Evolutionary conservation across 2,113 vertebrate genomes (phyloP).

Genomic region (Podilymbus podiceps): DNA sequence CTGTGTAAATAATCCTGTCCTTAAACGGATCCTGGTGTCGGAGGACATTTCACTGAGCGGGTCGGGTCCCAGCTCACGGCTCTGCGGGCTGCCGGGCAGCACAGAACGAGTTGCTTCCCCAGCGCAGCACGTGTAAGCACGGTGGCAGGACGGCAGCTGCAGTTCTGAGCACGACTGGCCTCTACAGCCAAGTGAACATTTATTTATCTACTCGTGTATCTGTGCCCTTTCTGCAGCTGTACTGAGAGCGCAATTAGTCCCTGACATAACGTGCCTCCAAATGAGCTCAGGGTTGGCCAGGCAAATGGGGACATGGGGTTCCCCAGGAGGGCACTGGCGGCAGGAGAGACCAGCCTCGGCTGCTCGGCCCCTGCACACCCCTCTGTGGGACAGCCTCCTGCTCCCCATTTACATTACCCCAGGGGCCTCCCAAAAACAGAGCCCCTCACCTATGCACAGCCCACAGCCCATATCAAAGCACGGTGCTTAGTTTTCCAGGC

Average conservation of each 20-base stretch:
- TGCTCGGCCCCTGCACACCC: rapidly evolving
- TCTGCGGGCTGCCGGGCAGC: background rate
- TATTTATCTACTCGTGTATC: background rate
- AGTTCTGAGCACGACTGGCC: background rate
- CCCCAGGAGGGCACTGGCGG: rapidly evolving
- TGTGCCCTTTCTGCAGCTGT: background rate
- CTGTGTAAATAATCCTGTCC: background rate
- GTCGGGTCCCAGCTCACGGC: rapidly evolving
- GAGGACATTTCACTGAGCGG: background rate
- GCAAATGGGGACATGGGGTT: background rate
- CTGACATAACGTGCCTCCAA: background rate
- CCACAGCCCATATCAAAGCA: background rate
- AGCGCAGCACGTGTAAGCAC: rapidly evolving
- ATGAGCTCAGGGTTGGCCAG: background rate
- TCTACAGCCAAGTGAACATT: background rate
- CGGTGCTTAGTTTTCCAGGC: background rate
- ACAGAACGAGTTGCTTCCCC: background rate
- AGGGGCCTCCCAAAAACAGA: background rate
- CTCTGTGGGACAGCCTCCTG: rapidly evolving
- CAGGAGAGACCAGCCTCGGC: background rate
- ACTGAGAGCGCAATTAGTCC: background rate
- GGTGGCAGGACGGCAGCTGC: rapidly evolving
- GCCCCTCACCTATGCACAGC: background rate
- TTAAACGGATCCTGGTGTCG: rapidly evolving
- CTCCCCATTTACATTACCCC: background rate